Percentiles rank a stretch among this genome's conserved stretches.
Conservation (phyloP, 2,888 invertebrate genomes). For the Epistrophella euchroma region DNA sequence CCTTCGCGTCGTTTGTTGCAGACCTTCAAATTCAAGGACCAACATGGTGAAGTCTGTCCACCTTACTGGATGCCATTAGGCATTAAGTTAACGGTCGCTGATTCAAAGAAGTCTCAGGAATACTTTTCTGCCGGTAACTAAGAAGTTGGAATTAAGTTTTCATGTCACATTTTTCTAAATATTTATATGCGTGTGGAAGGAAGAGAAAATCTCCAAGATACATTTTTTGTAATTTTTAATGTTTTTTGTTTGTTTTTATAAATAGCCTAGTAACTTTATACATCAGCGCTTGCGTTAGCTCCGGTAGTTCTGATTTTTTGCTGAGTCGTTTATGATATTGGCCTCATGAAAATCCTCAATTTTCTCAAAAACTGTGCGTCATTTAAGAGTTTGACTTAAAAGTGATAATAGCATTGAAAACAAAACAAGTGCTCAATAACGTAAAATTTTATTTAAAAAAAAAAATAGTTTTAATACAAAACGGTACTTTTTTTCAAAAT, state of each 20-base stretch:
- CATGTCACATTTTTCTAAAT: constrained; percentile 31
- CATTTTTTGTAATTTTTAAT: constrained; percentile 6
- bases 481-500: no score
- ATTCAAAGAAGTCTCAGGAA: constrained; percentile 91
- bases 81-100: constrained; percentile 95
- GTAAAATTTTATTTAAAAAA: no score
- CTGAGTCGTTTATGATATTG: no score
- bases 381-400: no score
- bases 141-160: constrained; percentile 40
- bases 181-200: constrained; percentile 10
- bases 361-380: no score
- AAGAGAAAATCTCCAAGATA: neutral
- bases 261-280: no score
- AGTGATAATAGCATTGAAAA: no score
- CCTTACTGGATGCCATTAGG: constrained; percentile 98
- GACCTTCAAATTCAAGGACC: constrained; percentile 98
- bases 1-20: constrained; percentile 96
- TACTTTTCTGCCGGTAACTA: constrained; percentile 87
- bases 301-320: no score
- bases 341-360: no score
- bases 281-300: no score
- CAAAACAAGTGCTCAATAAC: no score
- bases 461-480: no score
- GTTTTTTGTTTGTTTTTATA: constrained; percentile 21
- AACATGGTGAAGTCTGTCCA: constrained; percentile 97